These are phyloP conservation scores for Sepioteuthis lessoniana DNA, from an alignment of 2,888 invertebrate species.

Conservation along the genomic window DNA sequence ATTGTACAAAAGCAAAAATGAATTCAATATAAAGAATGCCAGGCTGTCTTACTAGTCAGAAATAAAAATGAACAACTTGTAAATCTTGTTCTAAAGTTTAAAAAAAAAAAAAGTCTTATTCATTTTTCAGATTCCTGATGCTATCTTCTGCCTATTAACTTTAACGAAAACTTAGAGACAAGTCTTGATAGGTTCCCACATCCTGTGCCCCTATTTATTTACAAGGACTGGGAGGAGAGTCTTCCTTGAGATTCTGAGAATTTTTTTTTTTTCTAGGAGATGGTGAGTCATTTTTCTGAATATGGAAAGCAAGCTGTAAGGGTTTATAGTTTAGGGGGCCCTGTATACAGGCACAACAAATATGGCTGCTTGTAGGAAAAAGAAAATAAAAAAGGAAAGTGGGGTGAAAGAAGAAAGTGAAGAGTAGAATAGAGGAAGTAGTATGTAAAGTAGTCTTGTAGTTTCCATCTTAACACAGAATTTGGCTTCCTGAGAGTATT, in stretches of 20 bases:
- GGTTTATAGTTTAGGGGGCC: neutral
- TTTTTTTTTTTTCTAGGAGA: neutral
- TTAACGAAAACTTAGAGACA: neutral
- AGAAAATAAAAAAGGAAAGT: neutral
- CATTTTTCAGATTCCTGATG: neutral
- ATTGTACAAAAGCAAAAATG: no score
- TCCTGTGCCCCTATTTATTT: neutral
- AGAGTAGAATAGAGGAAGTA: neutral
- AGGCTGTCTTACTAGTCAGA: no score
- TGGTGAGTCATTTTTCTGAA: conserved; percentile 24
- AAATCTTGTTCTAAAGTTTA: neutral
- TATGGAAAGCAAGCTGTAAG: neutral
- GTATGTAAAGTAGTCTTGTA: neutral
- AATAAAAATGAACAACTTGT: neutral
- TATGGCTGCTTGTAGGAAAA: neutral
- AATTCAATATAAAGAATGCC: neutral
- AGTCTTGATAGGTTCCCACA: neutral
- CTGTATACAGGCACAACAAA: neutral
- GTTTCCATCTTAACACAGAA: neutral
- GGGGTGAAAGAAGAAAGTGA: no score
- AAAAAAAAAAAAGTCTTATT: no score
- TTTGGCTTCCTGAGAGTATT: neutral
- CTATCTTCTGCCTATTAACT: neutral
- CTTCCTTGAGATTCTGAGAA: neutral
- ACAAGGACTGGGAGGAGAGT: neutral